Conservation (phyloP, 2,113 vertebrate genomes). For the Rhinoptilus africanus region DNA sequence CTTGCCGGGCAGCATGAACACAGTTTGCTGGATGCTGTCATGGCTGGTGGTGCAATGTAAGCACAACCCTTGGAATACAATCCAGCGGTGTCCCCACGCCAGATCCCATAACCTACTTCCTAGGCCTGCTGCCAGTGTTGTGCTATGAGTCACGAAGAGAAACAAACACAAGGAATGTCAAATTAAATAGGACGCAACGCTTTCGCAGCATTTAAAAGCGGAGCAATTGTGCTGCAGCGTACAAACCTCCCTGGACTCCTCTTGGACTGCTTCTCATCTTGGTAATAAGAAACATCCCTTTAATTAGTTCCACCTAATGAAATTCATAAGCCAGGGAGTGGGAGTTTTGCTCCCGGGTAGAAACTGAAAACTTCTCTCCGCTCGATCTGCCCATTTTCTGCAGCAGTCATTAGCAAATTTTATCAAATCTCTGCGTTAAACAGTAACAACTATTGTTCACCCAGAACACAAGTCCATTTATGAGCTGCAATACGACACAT, state of each 20-base stretch:
- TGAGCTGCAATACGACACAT: conserved; percentile 60
- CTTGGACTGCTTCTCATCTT: conserved; percentile 35
- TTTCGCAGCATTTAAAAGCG: background rate
- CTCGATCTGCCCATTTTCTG: conserved; percentile 47
- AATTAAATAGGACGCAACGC: background rate
- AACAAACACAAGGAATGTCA: conserved; percentile 45
- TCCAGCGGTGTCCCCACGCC: conserved; percentile 7
- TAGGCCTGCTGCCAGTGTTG: conserved; percentile 46
- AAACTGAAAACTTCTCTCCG: conserved; percentile 37
- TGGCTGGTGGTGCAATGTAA: conserved; percentile 42
- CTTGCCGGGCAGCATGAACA: background rate
- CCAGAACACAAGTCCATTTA: conserved; percentile 62
- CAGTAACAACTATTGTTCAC: conserved; percentile 62
- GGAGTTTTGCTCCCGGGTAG: conserved; percentile 54
- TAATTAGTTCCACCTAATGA: conserved; percentile 70
- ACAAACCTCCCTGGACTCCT: background rate
- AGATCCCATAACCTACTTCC: conserved; percentile 48
- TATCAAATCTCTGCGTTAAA: conserved; percentile 56
- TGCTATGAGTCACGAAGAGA: conserved; percentile 55
- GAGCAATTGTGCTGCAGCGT: background rate
- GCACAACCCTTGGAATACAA: conserved; percentile 33
- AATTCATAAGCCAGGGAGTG: conserved; percentile 52
- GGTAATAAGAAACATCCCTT: conserved; percentile 31
- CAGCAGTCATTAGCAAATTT: conserved; percentile 47
- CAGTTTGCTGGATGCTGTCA: conserved; percentile 34